Evolutionary conservation across 2,888 invertebrate species (phyloP).

Genomic region (Melinopterus prodromus): DNA sequence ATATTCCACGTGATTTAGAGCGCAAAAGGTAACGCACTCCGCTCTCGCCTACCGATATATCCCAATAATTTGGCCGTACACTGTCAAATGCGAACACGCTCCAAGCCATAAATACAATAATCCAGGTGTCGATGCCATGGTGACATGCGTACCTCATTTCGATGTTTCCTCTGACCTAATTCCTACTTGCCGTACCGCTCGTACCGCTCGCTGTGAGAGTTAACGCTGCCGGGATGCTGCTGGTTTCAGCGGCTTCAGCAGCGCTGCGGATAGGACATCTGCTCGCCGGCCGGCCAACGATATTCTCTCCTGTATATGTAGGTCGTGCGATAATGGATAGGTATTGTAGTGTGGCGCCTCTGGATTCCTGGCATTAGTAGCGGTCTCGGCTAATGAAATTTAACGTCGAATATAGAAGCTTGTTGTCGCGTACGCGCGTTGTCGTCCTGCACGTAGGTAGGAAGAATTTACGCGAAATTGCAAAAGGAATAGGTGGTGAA

Average conservation of each 20-base stretch:
- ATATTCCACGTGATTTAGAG: background rate
- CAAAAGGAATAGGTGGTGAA: background rate
- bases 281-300: background rate
- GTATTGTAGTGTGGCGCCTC: background rate
- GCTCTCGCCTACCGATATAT: background rate
- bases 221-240: background rate
- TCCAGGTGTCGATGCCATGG: background rate
- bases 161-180: background rate
- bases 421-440: background rate
- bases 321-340: background rate
- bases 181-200: background rate
- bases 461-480: background rate
- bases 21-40: background rate
- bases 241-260: background rate
- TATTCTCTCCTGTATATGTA: background rate
- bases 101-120: constrained; percentile 4
- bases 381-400: background rate
- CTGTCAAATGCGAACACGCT: background rate
- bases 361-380: background rate
- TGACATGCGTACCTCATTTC: background rate
- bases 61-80: background rate
- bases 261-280: background rate
- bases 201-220: background rate
- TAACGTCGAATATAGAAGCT: background rate
- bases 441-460: background rate